Percentiles rank a stretch among this genome's conserved stretches.
Evolutionary conservation across 2,113 vertebrate species (phyloP).

Genomic region (Paedocypris sp.): DNA sequence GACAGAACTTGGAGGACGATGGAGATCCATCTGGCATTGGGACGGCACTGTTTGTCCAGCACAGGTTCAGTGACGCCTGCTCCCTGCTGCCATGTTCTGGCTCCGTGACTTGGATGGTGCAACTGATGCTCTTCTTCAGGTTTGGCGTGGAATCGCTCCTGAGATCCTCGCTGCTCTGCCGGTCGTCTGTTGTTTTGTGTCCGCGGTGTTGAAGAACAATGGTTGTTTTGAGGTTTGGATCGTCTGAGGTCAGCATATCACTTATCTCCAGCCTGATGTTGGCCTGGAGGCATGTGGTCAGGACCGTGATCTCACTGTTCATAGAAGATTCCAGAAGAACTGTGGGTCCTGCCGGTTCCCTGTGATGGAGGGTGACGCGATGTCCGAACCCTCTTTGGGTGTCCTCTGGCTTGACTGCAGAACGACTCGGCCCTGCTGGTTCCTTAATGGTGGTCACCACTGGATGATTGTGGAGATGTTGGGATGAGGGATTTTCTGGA

Average conservation of each 20-base stretch:
- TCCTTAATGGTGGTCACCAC: too few relatives aligned
- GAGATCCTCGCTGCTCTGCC: too few relatives aligned
- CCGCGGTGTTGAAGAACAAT: constrained; percentile 42
- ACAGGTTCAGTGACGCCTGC: too few relatives aligned
- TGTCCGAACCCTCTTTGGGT: too few relatives aligned
- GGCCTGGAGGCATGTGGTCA: constrained; percentile 46
- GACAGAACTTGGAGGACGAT: constrained; percentile 31
- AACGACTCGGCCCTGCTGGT: too few relatives aligned
- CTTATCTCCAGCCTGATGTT: constrained; percentile 62
- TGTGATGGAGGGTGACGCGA: constrained; percentile 53
- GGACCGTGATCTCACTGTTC: constrained; percentile 39
- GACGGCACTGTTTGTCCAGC: constrained; percentile 40
- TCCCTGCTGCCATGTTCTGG: too few relatives aligned
- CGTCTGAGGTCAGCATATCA: constrained; percentile 37
- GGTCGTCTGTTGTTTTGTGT: constrained; percentile 28
- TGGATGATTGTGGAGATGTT: too few relatives aligned
- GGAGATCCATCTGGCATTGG: constrained; percentile 35
- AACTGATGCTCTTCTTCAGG: constrained; percentile 31
- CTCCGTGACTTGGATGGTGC: constrained; percentile 47
- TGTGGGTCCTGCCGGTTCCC: constrained; percentile 43
- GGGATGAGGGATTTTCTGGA: too few relatives aligned
- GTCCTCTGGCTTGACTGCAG: too few relatives aligned
- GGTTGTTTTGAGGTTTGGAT: constrained; percentile 38
- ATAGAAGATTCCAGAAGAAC: constrained; percentile 43
- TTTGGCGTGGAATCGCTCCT: neutral